These are phyloP conservation scores for Tetranychus truncatus DNA, from an alignment of 2,888 invertebrate genomes.

Conservation along the genomic window DNA sequence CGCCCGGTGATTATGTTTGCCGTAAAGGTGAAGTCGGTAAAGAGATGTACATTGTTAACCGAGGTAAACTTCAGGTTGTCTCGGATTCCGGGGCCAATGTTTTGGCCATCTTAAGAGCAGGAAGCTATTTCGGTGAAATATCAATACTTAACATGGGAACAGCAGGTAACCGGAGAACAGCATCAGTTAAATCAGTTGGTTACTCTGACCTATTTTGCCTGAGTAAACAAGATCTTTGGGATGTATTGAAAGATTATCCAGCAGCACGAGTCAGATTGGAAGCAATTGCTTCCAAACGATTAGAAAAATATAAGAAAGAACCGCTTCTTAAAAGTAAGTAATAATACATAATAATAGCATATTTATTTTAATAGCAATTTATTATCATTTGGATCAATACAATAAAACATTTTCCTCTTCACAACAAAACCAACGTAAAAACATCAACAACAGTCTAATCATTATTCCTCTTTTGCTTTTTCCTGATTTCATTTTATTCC, in stretches of 20 bases:
- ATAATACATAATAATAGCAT: background rate
- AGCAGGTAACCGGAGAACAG: constrained; percentile 94
- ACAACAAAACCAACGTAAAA: background rate
- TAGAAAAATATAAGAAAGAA: constrained; percentile 90
- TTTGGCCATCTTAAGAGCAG: constrained; percentile 88
- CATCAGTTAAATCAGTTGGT: constrained; percentile 90
- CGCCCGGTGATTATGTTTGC: constrained; percentile 96
- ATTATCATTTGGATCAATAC: background rate
- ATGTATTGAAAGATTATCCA: constrained; percentile 72
- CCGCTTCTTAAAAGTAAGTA: constrained; percentile 69
- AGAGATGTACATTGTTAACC: constrained; percentile 98
- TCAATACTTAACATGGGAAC: constrained; percentile 98
- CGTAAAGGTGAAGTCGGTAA: constrained; percentile 98
- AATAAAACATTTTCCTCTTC: background rate
- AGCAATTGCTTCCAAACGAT: constrained; percentile 86
- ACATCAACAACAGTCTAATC: background rate
- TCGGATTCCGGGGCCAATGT: constrained; percentile 83
- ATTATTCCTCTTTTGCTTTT: background rate
- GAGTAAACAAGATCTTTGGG: constrained; percentile 98
- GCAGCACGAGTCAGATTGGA: constrained; percentile 51
- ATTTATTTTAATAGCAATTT: background rate
- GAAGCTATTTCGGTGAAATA: constrained; percentile 99
- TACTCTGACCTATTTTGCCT: constrained; percentile 97
- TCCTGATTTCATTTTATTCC: background rate
- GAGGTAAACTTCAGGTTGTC: constrained; percentile 82